phyloP scores from a whole-genome alignment of 2,113 vertebrate species.

The Butastur rufipennis region DNA sequence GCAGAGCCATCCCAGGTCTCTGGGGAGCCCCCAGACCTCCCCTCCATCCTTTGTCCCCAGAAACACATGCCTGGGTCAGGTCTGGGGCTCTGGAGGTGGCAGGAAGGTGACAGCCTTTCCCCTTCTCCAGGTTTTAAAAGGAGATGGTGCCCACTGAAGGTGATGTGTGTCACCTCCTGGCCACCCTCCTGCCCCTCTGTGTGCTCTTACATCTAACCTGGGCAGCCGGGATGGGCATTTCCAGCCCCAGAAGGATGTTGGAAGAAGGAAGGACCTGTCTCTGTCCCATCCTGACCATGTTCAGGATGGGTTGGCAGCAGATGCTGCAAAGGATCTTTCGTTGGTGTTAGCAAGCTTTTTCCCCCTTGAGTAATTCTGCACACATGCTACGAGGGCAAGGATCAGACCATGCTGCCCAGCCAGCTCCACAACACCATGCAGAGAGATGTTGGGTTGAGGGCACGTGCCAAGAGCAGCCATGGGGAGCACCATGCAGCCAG shows the following conservation, averaged over 20 bases:
- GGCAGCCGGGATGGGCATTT: fast-evolving
- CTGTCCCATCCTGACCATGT: neutral
- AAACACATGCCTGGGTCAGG: fast-evolving
- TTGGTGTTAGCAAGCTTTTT: fast-evolving
- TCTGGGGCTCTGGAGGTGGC: neutral
- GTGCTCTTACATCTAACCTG: neutral
- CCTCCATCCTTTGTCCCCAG: neutral
- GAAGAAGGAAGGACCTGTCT: neutral
- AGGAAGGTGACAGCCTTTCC: neutral
- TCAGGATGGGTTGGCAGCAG: neutral
- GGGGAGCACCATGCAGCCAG: neutral
- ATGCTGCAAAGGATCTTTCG: neutral
- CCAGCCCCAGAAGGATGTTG: neutral
- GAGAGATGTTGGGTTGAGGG: neutral
- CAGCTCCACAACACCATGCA: neutral
- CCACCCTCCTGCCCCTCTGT: neutral
- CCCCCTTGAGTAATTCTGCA: neutral
- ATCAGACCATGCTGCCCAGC: neutral
- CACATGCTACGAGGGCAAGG: neutral
- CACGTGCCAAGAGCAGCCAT: neutral
- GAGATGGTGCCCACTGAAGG: neutral
- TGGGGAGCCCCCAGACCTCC: too few species aligned
- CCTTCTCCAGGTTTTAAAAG: neutral
- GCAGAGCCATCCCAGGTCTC: neutral
- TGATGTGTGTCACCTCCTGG: neutral